Percentiles rank a stretch among this genome's conserved stretches.
Conservation (phyloP, 2,797 vertebrate genomes). For the Epinephelus awoara region DNA sequence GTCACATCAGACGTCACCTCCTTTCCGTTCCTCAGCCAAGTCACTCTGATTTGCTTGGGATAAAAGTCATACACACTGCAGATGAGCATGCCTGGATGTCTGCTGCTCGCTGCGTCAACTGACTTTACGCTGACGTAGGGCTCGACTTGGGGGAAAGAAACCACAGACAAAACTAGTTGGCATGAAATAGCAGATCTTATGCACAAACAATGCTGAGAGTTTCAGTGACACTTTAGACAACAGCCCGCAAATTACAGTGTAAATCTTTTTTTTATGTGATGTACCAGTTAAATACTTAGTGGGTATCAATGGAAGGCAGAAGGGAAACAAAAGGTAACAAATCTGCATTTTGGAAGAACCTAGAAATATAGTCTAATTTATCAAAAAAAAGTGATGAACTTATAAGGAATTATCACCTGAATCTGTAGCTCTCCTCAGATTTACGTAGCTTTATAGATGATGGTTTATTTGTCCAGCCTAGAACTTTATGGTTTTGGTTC, state of each 20-base stretch:
- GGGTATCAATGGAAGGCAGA: background rate
- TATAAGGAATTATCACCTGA: no score
- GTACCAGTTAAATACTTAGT: background rate
- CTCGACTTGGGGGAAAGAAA: slow-evolving; percentile 46
- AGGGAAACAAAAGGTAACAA: background rate
- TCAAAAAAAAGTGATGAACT: no score
- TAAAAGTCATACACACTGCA: slow-evolving; percentile 85
- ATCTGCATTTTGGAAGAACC: no score
- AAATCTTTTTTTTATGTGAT: background rate
- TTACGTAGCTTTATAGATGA: no score
- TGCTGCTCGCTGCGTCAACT: slow-evolving; percentile 27
- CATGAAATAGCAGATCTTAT: background rate
- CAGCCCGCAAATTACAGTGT: background rate
- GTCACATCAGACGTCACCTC: slow-evolving; percentile 51
- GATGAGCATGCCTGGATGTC: slow-evolving; percentile 66
- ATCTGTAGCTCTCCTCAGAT: no score
- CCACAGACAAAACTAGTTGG: background rate
- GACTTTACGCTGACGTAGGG: slow-evolving; percentile 70
- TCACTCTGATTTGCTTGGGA: slow-evolving; percentile 77
- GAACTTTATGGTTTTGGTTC: no score
- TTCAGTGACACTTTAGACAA: background rate
- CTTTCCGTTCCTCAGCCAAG: slow-evolving; percentile 78
- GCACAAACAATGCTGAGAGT: background rate
- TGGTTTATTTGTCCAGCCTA: no score
- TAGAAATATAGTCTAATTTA: no score